A percentile compares a stretch with the other conserved stretches of the same genome.
These are phyloP conservation scores for Akabosia matsudoensis DNA, from an alignment of 1,140 invertebrate genomes.

Conservation along the genomic window DNA sequence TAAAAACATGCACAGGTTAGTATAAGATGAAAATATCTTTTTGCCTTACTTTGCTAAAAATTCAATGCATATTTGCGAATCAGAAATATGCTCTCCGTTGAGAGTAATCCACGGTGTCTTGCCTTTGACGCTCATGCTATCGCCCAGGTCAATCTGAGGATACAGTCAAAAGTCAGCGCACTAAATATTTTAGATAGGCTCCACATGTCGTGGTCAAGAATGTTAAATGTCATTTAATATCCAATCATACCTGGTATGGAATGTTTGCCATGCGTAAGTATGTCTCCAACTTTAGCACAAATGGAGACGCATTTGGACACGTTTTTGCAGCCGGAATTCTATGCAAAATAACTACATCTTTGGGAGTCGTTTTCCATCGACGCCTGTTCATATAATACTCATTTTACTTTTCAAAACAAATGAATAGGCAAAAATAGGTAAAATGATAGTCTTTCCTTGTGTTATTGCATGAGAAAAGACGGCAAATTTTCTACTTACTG, in stretches of 20 bases:
- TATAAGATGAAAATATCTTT: background rate
- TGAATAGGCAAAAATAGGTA: too few relatives aligned
- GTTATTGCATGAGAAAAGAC: too few relatives aligned
- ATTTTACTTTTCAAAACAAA: background rate
- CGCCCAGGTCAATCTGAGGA: background rate
- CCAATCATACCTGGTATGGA: slow-evolving; percentile 45
- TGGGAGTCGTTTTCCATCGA: slow-evolving; percentile 22
- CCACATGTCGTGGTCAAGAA: background rate
- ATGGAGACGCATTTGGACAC: slow-evolving; percentile 48
- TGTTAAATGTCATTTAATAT: slow-evolving; percentile 17
- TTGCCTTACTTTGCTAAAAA: slow-evolving; percentile 35
- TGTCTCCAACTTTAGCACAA: slow-evolving; percentile 50
- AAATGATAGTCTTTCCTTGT: too few relatives aligned
- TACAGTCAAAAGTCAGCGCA: background rate
- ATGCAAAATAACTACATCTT: slow-evolving; percentile 37
- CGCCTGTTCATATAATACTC: background rate
- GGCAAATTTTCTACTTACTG: background rate
- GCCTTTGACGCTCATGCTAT: slow-evolving; percentile 30
- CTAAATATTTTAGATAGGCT: background rate
- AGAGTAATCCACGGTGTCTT: slow-evolving; percentile 53
- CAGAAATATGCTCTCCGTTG: slow-evolving; percentile 52
- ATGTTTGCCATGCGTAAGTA: slow-evolving; percentile 50
- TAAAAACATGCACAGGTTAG: background rate
- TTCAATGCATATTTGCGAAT: slow-evolving; percentile 49
- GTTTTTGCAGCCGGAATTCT: slow-evolving; percentile 13